Evolutionary conservation across 2,797 vertebrate genomes (phyloP).

Genomic region (Salarias fasciatus): DNA sequence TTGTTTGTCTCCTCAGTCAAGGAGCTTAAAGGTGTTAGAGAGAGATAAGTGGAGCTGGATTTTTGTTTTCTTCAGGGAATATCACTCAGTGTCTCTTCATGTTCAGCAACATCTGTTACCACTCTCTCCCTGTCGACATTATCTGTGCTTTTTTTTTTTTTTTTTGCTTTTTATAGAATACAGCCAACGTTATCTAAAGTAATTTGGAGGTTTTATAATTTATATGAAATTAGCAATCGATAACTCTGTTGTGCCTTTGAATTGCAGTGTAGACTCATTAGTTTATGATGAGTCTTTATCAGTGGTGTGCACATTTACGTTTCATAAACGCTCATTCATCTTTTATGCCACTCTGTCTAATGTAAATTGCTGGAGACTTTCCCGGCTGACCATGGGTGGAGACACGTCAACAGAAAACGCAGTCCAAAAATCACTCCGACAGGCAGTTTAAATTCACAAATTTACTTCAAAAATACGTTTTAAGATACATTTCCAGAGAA

Average conservation of each 20-base stretch:
- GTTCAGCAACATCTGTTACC: constrained; percentile 38
- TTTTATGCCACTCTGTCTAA: too few relatives aligned
- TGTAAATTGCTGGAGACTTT: too few relatives aligned
- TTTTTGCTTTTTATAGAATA: too few relatives aligned
- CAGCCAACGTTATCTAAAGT: constrained; percentile 44
- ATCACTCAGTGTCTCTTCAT: constrained; percentile 38
- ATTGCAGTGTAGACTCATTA: constrained; percentile 12
- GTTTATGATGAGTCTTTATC: constrained; percentile 21
- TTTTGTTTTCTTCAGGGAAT: constrained; percentile 47
- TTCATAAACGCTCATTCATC: not conserved
- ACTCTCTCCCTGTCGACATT: constrained; percentile 32
- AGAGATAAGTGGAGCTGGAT: constrained; percentile 63
- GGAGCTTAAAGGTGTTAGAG: constrained; percentile 67
- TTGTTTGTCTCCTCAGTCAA: constrained; percentile 58
- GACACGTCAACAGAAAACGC: too few relatives aligned
- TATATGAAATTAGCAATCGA: constrained; percentile 39
- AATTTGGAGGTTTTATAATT: constrained; percentile 44
- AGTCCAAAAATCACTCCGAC: too few relatives aligned
- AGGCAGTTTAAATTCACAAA: too few relatives aligned
- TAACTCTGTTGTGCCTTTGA: constrained; percentile 36
- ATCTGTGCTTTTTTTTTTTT: constrained; percentile 15
- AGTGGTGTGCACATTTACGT: not conserved
- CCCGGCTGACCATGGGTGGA: too few relatives aligned
- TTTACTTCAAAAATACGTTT: too few relatives aligned
- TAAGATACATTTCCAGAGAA: too few relatives aligned